Evolutionary conservation across 2,113 vertebrate genomes (phyloP).

Genomic region (Syngnathus typhle): DNA sequence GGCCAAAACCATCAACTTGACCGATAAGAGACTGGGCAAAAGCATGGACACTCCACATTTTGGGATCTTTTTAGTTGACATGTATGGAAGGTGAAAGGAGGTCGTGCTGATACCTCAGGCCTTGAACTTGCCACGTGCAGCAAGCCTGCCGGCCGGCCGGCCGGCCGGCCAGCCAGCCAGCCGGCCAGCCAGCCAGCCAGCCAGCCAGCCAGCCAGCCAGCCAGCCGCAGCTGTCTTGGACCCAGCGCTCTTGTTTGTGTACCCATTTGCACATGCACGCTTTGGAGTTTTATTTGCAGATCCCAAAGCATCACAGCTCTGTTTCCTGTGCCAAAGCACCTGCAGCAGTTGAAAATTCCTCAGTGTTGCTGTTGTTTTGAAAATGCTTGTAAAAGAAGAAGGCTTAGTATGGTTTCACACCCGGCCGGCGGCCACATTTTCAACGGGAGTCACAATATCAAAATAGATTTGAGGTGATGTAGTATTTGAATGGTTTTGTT

Average conservation of each 20-base stretch:
- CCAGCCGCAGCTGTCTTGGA: conserved; percentile 60
- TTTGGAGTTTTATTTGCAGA: conserved; percentile 68
- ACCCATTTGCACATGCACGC: conserved; percentile 60
- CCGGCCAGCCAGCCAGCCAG: neutral
- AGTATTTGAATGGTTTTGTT: too few species aligned
- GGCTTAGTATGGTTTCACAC: conserved; percentile 30
- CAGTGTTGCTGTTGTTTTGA: conserved; percentile 53
- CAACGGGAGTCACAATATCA: too few species aligned
- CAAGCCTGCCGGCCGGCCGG: neutral
- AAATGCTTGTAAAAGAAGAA: conserved; percentile 39
- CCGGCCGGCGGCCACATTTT: conserved; percentile 7
- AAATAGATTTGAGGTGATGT: too few species aligned
- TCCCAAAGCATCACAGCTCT: conserved; percentile 58
- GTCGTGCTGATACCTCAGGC: conserved; percentile 46
- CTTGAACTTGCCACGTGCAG: conserved; percentile 39
- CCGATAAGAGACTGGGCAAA: conserved; percentile 79
- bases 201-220: neutral
- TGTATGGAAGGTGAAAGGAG: conserved; percentile 33
- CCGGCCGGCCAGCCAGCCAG: too few species aligned
- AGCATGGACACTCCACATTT: conserved; percentile 62
- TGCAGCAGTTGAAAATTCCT: conserved; percentile 67
- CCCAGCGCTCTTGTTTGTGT: conserved; percentile 56
- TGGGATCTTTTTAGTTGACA: neutral
- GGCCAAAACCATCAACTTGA: conserved; percentile 75
- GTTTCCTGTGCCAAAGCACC: conserved; percentile 62